phyloP scores from a whole-genome alignment of 2,113 vertebrate genomes.

The Falco punctatus region DNA sequence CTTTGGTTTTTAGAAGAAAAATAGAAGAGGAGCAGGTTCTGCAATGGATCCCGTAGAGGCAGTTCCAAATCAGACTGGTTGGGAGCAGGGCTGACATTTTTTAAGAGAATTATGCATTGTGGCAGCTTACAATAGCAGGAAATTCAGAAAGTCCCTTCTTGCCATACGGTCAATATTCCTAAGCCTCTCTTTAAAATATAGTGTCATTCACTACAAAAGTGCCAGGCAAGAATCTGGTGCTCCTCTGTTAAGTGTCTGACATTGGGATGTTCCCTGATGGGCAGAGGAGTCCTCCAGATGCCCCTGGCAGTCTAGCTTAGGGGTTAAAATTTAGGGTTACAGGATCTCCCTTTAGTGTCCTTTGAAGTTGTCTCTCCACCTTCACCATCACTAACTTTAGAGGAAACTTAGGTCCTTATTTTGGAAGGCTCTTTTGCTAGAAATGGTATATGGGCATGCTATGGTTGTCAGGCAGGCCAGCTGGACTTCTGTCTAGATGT shows the following conservation, averaged over 20 bases:
- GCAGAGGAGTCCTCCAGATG: neutral
- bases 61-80: neutral
- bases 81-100: neutral
- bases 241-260: neutral
- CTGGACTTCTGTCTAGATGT: neutral
- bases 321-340: neutral
- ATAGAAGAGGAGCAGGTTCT: neutral
- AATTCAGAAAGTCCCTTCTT: neutral
- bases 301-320: fast-evolving
- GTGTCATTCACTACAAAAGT: neutral
- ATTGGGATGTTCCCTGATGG: neutral
- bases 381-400: neutral
- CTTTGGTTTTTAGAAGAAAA: neutral
- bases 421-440: neutral
- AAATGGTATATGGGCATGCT: neutral
- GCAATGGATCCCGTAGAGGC: neutral
- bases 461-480: neutral
- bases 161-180: neutral
- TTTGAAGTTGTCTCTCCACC: neutral
- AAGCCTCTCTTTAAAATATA: neutral
- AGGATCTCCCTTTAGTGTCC: neutral
- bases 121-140: neutral
- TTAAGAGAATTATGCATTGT: neutral
- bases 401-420: neutral
- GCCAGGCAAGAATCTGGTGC: neutral